Evolutionary conservation across 92 coral and sea anemone species (phyloP).

Genomic region (Diadumene lineata): DNA sequence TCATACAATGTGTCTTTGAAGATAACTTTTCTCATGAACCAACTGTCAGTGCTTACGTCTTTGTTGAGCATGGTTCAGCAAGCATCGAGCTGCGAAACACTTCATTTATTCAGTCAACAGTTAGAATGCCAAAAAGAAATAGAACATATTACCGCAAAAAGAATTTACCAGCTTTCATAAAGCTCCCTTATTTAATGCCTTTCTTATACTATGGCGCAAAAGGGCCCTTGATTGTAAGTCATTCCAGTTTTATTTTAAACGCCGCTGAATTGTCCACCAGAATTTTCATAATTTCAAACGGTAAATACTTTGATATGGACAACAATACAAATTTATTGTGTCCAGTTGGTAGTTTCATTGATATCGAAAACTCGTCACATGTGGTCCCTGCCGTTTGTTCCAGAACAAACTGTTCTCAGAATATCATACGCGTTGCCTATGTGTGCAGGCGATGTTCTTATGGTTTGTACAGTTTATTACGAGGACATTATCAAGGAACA

Average conservation of each 20-base stretch:
- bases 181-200: not conserved
- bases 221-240: slow-evolving; percentile 16
- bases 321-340: slow-evolving; percentile 10
- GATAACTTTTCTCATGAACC: slow-evolving; percentile 2
- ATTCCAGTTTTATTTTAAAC: slow-evolving; percentile 4
- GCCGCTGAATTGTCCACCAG: not conserved
- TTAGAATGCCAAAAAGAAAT: too few species aligned
- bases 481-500: slow-evolving; percentile 21
- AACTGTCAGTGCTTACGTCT: not conserved
- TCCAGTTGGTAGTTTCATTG: slow-evolving; percentile 24
- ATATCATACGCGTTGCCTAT: not conserved
- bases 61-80: slow-evolving; percentile 4
- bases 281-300: slow-evolving; percentile 5
- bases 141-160: too few species aligned
- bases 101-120: slow-evolving; percentile 10
- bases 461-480: slow-evolving; percentile 32
- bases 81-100: slow-evolving; percentile 11
- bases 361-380: not conserved
- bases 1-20: not conserved
- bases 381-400: not conserved
- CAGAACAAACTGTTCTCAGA: not conserved
- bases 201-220: slow-evolving; percentile 2
- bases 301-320: slow-evolving; percentile 13
- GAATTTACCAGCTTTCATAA: not conserved
- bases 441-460: slow-evolving; percentile 11